Conservation (phyloP, 2,888 invertebrate species). For the Agelastica alni region DNA sequence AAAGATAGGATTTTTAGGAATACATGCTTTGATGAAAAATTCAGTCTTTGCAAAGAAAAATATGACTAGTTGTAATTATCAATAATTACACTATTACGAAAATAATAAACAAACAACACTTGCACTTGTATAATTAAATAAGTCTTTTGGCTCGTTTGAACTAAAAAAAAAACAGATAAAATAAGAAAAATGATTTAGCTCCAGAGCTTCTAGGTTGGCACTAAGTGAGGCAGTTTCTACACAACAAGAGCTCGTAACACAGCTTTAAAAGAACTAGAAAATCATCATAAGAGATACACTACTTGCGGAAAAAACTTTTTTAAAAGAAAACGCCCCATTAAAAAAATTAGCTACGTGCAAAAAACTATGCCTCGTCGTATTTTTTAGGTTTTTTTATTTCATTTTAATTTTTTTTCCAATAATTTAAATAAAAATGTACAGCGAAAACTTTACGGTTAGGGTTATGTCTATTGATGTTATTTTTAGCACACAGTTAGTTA, state of each 20-base stretch:
- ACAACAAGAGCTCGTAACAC: conserved; percentile 42
- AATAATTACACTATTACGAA: conserved; percentile 18
- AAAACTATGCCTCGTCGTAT: no score
- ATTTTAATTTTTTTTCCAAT: no score
- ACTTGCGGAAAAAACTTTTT: neutral
- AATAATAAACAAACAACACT: conserved; percentile 18
- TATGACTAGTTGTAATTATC: conserved; percentile 24
- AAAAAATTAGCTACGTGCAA: no score
- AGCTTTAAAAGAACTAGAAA: conserved; percentile 27
- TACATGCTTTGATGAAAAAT: conserved; percentile 12
- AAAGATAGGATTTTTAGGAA: conserved; percentile 19
- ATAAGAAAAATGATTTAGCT: conserved; percentile 9
- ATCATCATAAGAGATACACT: neutral
- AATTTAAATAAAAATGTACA: no score
- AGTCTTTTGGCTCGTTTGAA: conserved; percentile 29
- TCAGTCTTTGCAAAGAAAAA: conserved; percentile 31
- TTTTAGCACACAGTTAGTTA: no score
- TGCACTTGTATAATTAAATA: conserved; percentile 20
- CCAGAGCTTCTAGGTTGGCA: conserved; percentile 42
- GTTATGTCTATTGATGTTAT: no score
- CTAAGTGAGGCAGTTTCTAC: conserved; percentile 47
- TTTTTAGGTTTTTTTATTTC: no score
- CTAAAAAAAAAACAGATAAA: conserved; percentile 16
- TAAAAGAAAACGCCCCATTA: neutral
- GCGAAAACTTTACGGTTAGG: no score